These are phyloP conservation scores for Ditylenchus dipsaci DNA, from an alignment of 1,140 invertebrate genomes.

Conservation along the genomic window DNA sequence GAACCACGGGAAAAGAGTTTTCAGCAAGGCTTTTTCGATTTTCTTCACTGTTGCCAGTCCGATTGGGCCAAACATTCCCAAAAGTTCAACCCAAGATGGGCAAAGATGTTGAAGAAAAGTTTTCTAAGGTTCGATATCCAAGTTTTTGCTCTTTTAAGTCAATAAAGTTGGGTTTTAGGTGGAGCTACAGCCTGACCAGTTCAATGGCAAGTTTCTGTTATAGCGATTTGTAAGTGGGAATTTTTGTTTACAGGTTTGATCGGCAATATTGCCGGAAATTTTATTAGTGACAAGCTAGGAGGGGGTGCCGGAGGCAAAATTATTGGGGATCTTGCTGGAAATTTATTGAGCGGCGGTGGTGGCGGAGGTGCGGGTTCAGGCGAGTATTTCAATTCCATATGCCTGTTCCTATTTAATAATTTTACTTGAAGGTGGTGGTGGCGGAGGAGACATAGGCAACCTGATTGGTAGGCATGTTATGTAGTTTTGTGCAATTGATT, in stretches of 20 bases:
- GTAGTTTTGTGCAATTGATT: too few species aligned
- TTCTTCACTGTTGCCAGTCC: neutral
- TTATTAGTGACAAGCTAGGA: conserved; percentile 48
- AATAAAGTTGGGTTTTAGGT: conserved; percentile 34
- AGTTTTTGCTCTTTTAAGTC: neutral
- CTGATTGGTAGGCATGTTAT: neutral
- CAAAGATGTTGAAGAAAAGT: neutral
- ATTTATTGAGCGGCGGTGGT: conserved; percentile 17
- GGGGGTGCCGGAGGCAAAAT: conserved; percentile 41
- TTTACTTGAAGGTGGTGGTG: conserved; percentile 28
- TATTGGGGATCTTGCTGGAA: conserved; percentile 30
- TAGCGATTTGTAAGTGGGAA: neutral
- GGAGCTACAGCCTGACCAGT: conserved; percentile 50
- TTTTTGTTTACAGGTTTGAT: conserved; percentile 27
- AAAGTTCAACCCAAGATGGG: neutral
- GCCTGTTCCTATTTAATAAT: too few species aligned
- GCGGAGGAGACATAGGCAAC: conserved; percentile 34
- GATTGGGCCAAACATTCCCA: neutral
- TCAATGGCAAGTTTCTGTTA: conserved; percentile 41
- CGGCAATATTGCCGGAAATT: conserved; percentile 53
- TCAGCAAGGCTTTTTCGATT: neutral
- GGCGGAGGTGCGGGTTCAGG: conserved; percentile 12
- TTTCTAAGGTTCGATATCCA: neutral
- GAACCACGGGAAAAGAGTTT: neutral
- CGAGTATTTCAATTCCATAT: neutral